A percentile compares a stretch with the other conserved stretches of the same genome.
phyloP scores from a whole-genome alignment of 2,888 invertebrate species.

The Tiliacea aurago region DNA sequence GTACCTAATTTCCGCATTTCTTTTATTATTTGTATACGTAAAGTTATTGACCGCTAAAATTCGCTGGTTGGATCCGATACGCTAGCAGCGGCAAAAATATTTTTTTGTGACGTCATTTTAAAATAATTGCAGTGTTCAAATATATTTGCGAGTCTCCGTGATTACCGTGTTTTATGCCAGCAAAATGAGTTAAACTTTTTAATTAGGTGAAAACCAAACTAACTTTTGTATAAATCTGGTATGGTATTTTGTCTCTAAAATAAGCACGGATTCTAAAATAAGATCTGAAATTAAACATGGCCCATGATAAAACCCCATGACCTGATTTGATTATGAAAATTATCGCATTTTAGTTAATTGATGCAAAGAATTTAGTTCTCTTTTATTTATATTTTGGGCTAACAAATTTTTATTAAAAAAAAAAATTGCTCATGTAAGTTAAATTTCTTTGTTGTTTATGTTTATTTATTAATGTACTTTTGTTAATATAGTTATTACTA shows the following conservation, averaged over 20 bases:
- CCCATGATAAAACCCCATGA: conserved; percentile 58
- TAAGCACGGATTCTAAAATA: conserved; percentile 10
- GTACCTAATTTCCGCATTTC: not conserved
- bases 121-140: conserved; percentile 17
- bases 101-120: conserved; percentile 29
- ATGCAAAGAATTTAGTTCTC: not conserved
- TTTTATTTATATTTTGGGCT: conserved; percentile 22
- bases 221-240: not conserved
- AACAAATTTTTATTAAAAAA: conserved; percentile 15
- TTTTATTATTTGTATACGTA: conserved; percentile 7
- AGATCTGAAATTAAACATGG: conserved; percentile 53
- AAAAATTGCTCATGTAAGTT: conserved; percentile 53
- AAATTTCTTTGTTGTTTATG: conserved; percentile 38
- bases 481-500: conserved; percentile 34
- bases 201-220: conserved; percentile 11
- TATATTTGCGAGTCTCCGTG: conserved; percentile 26
- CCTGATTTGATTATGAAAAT: conserved; percentile 28
- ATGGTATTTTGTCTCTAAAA: conserved; percentile 2
- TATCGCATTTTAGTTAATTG: conserved; percentile 26
- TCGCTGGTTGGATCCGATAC: not conserved
- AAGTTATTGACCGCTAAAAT: not conserved
- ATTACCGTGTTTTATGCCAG: conserved; percentile 1
- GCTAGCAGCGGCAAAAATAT: conserved; percentile 18
- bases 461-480: conserved; percentile 48
- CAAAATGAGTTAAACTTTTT: not conserved